These are phyloP conservation scores for Smutsia gigantea DNA, from an alignment of 2,797 vertebrate species.

Conservation along the genomic window DNA sequence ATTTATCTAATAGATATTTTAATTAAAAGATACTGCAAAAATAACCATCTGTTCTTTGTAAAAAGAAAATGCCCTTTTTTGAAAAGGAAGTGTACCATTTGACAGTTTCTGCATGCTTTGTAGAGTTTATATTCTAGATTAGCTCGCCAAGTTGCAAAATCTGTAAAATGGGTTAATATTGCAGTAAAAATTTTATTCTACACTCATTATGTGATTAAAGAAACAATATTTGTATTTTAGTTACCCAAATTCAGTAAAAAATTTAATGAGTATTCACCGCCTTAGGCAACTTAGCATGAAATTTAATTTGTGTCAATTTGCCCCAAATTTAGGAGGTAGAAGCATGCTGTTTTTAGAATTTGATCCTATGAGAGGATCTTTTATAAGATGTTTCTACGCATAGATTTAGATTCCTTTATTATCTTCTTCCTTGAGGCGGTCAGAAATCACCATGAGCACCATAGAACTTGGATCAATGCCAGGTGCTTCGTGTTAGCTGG, in stretches of 20 bases:
- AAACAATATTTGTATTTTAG: conserved; percentile 56
- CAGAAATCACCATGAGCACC: not conserved
- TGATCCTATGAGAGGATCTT: conserved; percentile 46
- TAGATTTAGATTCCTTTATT: not conserved
- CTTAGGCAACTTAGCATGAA: conserved; percentile 77
- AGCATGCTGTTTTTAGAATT: conserved; percentile 67
- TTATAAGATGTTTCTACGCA: not conserved
- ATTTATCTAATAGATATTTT: conserved; percentile 20
- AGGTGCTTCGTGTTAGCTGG: not conserved
- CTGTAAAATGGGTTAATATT: conserved; percentile 69
- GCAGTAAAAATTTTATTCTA: conserved; percentile 40
- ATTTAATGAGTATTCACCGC: conserved; percentile 70
- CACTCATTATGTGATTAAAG: not conserved
- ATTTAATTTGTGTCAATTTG: conserved; percentile 82
- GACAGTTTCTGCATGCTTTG: not conserved
- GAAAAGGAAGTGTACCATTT: not conserved
- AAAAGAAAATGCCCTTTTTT: not conserved
- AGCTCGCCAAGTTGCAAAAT: not conserved
- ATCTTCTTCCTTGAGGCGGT: not conserved
- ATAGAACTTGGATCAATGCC: not conserved
- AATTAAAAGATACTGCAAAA: not conserved
- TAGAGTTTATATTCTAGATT: not conserved
- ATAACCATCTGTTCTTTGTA: not conserved
- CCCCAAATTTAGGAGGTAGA: conserved; percentile 75
- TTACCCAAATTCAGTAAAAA: conserved; percentile 70